Evolutionary conservation across 2,888 invertebrate genomes (phyloP).

Genomic region (Drosophila melanosoma): DNA sequence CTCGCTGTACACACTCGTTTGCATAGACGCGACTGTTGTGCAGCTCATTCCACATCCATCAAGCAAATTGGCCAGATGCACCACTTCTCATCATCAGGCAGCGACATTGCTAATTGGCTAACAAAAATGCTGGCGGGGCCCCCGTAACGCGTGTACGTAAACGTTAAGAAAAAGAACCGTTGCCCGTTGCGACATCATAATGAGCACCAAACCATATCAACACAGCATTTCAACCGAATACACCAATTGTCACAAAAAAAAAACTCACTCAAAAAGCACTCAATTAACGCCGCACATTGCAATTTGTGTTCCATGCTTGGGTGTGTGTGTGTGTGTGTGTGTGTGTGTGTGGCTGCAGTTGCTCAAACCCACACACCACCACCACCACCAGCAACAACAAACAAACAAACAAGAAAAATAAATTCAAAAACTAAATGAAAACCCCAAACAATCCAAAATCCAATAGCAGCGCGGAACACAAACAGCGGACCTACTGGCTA

Average conservation of each 20-base stretch:
- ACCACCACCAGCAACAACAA: constrained; percentile 29
- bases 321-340: constrained; percentile 39
- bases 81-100: constrained; percentile 68
- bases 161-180: constrained; percentile 30
- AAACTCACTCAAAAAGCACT: constrained; percentile 40
- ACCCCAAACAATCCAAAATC: constrained; percentile 59
- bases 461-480: constrained; percentile 76
- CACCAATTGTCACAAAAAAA: constrained; percentile 15
- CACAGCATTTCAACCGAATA: constrained; percentile 25
- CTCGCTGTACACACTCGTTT: constrained; percentile 27
- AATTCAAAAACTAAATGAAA: constrained; percentile 56
- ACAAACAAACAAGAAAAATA: constrained; percentile 9
- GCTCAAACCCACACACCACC: constrained; percentile 35
- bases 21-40: constrained; percentile 31
- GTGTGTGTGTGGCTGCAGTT: constrained; percentile 43
- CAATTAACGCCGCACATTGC: constrained; percentile 76
- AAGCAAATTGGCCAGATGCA: constrained; percentile 69
- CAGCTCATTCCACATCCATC: constrained; percentile 63
- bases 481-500: constrained; percentile 62
- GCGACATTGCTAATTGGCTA: constrained; percentile 78
- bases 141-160: constrained; percentile 20
- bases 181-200: constrained; percentile 38
- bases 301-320: constrained; percentile 74
- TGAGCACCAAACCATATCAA: constrained; percentile 28
- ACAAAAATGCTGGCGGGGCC: constrained; percentile 52